Evolutionary conservation across 2,113 vertebrate genomes (phyloP), one percentile per base, ranked within the genome.

Genomic region (Cheilinus undulatus): DNA sequence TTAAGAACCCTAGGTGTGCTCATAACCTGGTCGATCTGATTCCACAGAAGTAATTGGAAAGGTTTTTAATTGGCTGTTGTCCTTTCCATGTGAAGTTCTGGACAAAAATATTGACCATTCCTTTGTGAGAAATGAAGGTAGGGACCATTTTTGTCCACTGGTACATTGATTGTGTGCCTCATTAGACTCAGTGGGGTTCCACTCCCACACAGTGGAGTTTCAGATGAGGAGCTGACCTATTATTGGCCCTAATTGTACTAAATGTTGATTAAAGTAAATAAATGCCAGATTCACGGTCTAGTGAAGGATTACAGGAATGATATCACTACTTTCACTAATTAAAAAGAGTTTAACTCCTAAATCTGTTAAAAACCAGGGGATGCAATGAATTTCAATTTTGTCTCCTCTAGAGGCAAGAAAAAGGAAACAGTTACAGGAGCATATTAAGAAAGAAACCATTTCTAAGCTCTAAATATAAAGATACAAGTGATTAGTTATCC

Each of bases 1-100:
- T 73, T 72, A 60, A 40, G 70, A 74, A 49, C 65, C 6, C 10
- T 23, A 69, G 76, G 66, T 80, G 52, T 80, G 42, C 61, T 72
- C 30, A 2, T 74, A 56, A 84, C 52, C 68, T 62, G 59, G 15
- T 56, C 48, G 63, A 81, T 76, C 49, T 67, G 57, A 73, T 84
- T 73, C 67, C 43, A 54, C 50, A 62, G n/a, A 24, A 67, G 40
- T 78, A 62, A 80, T 70, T 68, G 52, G 43, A 79, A 77, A 69
- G 49, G 52, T 61, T 68, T 82, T 81, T 76, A 83, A 76, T 69
- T 86, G 74, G 74, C 54, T 69, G n/a, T 59, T 45, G 54, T 64
- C 49, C 57, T 67, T 4, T 78, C 40, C 8, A 43, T 63, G 22
- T 20, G 6, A 75, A 28, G 32, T 56, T 38, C 22, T 34, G 24